Evolutionary conservation across 2,113 vertebrate species (phyloP), one percentile per base, ranked within the genome.

Genomic region (Phalacrocorax aristotelis): DNA sequence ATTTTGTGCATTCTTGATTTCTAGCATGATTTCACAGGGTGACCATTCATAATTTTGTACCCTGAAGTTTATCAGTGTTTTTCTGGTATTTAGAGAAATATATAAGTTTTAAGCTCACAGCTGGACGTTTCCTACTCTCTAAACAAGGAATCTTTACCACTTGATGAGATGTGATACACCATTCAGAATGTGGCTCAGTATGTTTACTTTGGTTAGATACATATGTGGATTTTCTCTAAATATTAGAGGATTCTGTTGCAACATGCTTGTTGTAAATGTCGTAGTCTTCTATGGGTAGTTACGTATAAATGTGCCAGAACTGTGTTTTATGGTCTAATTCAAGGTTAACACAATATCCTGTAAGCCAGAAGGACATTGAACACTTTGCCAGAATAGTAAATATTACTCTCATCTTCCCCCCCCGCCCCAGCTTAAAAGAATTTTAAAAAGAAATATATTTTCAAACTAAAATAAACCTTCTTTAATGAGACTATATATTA

Each of bases 401-500:
- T 89, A 92, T 88, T 93, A 22, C 6, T 42, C 44, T 49, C 48
- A 76, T 55, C 36, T 27, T 65, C 38, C 38, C 38, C 38, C 38
- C 38, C 10, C 17, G 15, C 29, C 83, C 92, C 34, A 55, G 29
- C 49, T 68, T 58, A 86, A 85, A 94, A 87, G 16, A 86, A 86
- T 89, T 95, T 94, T 40, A 48, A 92, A 87, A 95, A 89, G 40
- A 95, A 95, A 87, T 61, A 48, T 57, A 27, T 62, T 57, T 92
- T 95, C 79, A 78, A 95, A 90, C 42, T 26, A 78, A 96, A 97
- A 77, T 49, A 87, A 97, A 61, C 44, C 21, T 55, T 64, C 14
- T 89, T 92, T 93, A 97, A 93, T 94, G 86, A 97, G 81, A 96
- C 76, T 72, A 87, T 89, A 69, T 77, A 95, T 91, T 96, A 97